Conservation (phyloP, 2,888 invertebrate species). For the Mesoligia furuncula region DNA sequence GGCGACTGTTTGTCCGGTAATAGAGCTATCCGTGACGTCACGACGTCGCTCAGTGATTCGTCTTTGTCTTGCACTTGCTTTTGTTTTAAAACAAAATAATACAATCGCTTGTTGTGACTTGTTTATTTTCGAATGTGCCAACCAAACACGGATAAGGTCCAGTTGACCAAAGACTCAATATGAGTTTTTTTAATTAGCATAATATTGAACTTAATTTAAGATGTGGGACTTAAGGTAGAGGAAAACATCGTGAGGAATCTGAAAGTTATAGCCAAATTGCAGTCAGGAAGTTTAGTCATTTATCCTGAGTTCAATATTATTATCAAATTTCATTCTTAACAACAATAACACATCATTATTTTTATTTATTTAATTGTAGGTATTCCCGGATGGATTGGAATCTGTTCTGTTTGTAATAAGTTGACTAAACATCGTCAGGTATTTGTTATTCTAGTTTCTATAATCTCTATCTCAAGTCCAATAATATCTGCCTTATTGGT, state of each 20-base stretch:
- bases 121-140: background rate
- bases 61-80: constrained; percentile 60
- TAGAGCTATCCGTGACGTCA: constrained; percentile 56
- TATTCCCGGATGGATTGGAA: background rate
- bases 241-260: background rate
- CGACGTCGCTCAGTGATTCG: constrained; percentile 56
- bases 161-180: background rate
- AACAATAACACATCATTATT: background rate
- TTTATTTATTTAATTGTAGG: background rate
- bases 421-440: constrained; percentile 16
- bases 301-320: too few relatives aligned
- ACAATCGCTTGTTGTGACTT: constrained; percentile 9
- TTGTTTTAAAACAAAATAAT: constrained; percentile 46
- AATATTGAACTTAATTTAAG: background rate
- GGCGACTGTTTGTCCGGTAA: constrained; percentile 60
- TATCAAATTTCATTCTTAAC: background rate
- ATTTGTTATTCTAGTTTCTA: constrained; percentile 13
- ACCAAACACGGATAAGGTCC: background rate
- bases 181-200: background rate
- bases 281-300: too few relatives aligned
- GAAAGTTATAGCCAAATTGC: background rate
- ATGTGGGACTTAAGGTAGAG: too few relatives aligned
- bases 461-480: background rate
- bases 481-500: constrained; percentile 29
- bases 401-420: constrained; percentile 2